Evolutionary conservation across 2,888 invertebrate genomes (phyloP).

Genomic region (Penaeus monodon): DNA sequence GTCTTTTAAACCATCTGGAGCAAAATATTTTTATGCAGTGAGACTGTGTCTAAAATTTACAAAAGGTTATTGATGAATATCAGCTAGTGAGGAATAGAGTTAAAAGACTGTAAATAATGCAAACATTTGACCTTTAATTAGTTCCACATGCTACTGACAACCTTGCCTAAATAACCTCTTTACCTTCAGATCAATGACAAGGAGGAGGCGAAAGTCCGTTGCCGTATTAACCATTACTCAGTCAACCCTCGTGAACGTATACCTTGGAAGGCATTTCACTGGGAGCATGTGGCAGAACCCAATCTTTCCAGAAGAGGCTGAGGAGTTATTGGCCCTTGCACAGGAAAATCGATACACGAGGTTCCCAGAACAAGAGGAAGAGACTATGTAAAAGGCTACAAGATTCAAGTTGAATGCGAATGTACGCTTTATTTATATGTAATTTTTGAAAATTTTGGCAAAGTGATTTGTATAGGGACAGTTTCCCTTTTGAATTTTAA

Average conservation of each 20-base stretch:
- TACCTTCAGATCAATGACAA: slow-evolving; percentile 78
- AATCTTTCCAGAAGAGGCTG: slow-evolving; percentile 75
- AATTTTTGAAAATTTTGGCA: no score
- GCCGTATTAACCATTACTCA: slow-evolving; percentile 84
- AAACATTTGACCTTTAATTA: no score
- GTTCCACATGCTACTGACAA: no score
- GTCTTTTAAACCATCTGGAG: no score
- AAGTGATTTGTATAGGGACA: background rate
- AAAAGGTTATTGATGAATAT: no score
- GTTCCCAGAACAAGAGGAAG: slow-evolving; percentile 41
- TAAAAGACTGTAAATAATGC: no score
- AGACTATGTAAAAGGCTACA: background rate
- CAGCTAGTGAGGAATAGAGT: no score
- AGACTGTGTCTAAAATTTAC: no score
- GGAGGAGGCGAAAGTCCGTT: slow-evolving; percentile 81
- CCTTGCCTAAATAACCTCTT: background rate
- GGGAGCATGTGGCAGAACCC: slow-evolving; percentile 75
- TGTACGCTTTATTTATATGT: no score
- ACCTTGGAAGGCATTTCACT: slow-evolving; percentile 71
- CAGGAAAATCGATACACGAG: slow-evolving; percentile 59
- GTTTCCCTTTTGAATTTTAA: background rate
- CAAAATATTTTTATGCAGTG: no score
- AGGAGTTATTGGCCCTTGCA: slow-evolving; percentile 67
- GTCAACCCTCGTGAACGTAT: slow-evolving; percentile 76
- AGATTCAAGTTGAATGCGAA: no score